phyloP scores from a whole-genome alignment of 1,140 invertebrate genomes.

The Orchesella cincta region DNA sequence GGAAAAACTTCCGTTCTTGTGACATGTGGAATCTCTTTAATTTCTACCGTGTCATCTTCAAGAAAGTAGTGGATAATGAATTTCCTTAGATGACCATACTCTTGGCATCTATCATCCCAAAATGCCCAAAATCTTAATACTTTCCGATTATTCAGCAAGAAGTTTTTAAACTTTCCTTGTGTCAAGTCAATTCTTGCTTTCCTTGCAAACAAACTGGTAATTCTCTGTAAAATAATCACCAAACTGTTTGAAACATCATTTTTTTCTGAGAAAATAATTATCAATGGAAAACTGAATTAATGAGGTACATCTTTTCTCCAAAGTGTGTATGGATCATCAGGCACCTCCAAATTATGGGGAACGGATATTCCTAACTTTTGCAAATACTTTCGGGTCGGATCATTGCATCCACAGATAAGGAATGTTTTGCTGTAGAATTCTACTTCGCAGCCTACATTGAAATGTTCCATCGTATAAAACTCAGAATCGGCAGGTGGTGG shows the following conservation, averaged over 20 bases:
- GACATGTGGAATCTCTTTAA: slow-evolving; percentile 63
- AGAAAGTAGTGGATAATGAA: slow-evolving; percentile 79
- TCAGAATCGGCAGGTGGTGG: slow-evolving; percentile 66
- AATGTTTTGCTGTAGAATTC: slow-evolving; percentile 74
- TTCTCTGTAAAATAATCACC: background rate
- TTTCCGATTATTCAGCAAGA: slow-evolving; percentile 72
- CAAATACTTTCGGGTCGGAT: slow-evolving; percentile 79
- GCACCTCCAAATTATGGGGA: slow-evolving; percentile 66
- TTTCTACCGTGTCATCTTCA: slow-evolving; percentile 83
- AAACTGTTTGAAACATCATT: background rate
- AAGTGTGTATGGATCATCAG: slow-evolving; percentile 61
- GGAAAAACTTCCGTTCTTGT: background rate
- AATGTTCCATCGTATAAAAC: slow-evolving; percentile 71
- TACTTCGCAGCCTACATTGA: slow-evolving; percentile 73
- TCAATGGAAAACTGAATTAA: background rate
- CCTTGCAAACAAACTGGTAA: slow-evolving; percentile 7
- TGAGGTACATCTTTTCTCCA: slow-evolving; percentile 55
- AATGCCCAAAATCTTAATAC: slow-evolving; percentile 80
- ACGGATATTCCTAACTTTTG: slow-evolving; percentile 78
- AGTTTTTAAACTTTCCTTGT: slow-evolving; percentile 57
- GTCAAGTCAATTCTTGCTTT: background rate
- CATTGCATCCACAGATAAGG: slow-evolving; percentile 78
- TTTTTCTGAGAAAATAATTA: background rate
- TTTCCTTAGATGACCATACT: slow-evolving; percentile 71
- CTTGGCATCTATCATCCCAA: slow-evolving; percentile 79